Evolutionary conservation across 2,888 invertebrate genomes (phyloP), one percentile per base, ranked within the genome.

Genomic region (Euphydryas editha): DNA sequence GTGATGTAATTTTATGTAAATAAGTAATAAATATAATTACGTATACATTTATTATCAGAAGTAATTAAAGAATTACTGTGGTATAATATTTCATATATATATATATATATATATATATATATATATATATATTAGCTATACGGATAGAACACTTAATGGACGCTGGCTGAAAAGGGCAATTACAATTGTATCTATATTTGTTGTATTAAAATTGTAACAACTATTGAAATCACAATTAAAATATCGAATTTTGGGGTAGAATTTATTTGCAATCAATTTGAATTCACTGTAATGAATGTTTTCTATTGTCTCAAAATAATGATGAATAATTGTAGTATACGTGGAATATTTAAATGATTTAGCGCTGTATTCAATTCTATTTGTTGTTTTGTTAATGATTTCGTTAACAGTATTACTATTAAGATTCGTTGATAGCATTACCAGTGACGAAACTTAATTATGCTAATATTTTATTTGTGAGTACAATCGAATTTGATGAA

Each of bases 251-350:
- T 4, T 49, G 3, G 21, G 6, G n/a, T n/a, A 44, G 5, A n/a
- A 44, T n/a, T 39, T 20, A 47, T 47, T 47, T 47, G 47, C 4
- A 47, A 47, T 21, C 13, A 49, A 49, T 49, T 49, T 21, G 3
- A 49, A 49, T 15, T 49, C 13, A 15, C 18, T 21, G 15, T 49
- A 21, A 49, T 15, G 21, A 21, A 21, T 20, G 13, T 49, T 17
- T 49, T 49, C 18, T 13, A 15, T 49, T 49, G 21, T 49, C 5
- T 15, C 49, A 49, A 21, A 21, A 49, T 49, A 21, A 49, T 6
- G 13, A 15, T 49, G n/a, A n/a, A n/a, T 49, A 15, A 49, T 49
- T 49, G 20, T 15, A 21, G 15, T 49, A 49, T 15, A 15, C 21
- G 49, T 49, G 13, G 13, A 21, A 24, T 21, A 49, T 49, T 44